These are phyloP conservation scores for Falco novaeseelandiae DNA, from an alignment of 2,797 vertebrate genomes.

Conservation along the genomic window DNA sequence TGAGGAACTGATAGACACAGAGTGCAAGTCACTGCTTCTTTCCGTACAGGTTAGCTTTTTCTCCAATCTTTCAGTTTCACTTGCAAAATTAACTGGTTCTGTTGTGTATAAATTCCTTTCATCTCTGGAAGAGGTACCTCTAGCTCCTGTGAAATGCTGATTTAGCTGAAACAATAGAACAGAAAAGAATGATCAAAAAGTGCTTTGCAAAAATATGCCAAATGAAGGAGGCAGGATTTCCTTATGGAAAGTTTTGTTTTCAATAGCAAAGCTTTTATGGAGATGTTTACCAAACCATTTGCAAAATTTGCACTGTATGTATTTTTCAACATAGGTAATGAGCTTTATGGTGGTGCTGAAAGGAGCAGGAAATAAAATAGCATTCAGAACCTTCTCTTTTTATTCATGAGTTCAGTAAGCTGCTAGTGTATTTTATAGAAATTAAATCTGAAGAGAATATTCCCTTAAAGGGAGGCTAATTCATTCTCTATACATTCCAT, in stretches of 20 bases:
- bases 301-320: conserved; percentile 43
- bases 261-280: conserved; percentile 30
- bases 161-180: conserved; percentile 79
- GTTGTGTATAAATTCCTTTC: conserved; percentile 65
- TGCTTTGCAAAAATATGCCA: conserved; percentile 31
- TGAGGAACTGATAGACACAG: conserved; percentile 55
- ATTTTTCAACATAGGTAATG: conserved; percentile 68
- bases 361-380: conserved; percentile 46
- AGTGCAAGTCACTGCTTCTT: conserved; percentile 30
- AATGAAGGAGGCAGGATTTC: conserved; percentile 43
- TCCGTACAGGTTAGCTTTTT: conserved; percentile 51
- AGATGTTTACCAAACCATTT: conserved; percentile 40
- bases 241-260: conserved; percentile 54
- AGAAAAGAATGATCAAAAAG: conserved; percentile 66
- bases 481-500: conserved; percentile 21
- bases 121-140: conserved; percentile 71
- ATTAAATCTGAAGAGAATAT: conserved; percentile 69
- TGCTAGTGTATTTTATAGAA: conserved; percentile 63
- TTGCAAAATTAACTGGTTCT: conserved; percentile 72
- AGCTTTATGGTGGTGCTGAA: conserved; percentile 34
- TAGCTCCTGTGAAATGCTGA: conserved; percentile 69
- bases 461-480: conserved; percentile 58
- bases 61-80: conserved; percentile 60
- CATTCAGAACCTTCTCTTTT: conserved; percentile 39
- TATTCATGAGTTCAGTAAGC: conserved; percentile 71